These are phyloP conservation scores for Leptinotarsa haldemani DNA, from an alignment of 2,888 invertebrate species.

Conservation along the genomic window DNA sequence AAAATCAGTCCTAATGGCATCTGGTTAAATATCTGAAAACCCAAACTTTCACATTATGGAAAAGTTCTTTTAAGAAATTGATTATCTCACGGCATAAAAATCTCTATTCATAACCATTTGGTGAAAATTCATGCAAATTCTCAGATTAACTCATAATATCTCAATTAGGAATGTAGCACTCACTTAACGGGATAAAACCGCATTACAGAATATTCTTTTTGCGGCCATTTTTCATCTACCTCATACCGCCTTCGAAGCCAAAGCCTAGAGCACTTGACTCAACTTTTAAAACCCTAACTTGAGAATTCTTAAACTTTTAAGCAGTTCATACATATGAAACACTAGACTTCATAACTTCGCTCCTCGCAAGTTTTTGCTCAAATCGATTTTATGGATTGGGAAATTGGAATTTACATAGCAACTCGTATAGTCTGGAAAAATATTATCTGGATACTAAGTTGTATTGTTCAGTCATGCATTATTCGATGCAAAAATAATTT, in stretches of 20 bases:
- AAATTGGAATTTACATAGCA: constrained; percentile 19
- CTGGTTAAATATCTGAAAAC: not conserved
- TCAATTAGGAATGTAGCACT: constrained; percentile 40
- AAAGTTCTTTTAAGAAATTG: constrained; percentile 15
- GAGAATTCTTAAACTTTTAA: constrained; percentile 49
- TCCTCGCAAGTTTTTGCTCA: constrained; percentile 46
- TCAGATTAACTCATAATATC: constrained; percentile 41
- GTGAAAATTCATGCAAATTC: constrained; percentile 39
- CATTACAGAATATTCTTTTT: constrained; percentile 36
- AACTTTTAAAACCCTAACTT: constrained; percentile 50
- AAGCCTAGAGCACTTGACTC: constrained; percentile 38
- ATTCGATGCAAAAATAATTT: too few species aligned
- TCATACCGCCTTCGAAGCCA: constrained; percentile 31
- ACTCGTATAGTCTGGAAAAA: not conserved
- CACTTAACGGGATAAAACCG: constrained; percentile 32
- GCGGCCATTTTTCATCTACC: constrained; percentile 45
- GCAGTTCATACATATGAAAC: constrained; percentile 56
- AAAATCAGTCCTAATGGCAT: not conserved
- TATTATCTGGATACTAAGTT: not conserved
- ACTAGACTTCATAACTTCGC: constrained; percentile 53
- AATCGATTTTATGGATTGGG: constrained; percentile 38
- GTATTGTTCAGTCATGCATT: too few species aligned
- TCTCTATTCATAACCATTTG: constrained; percentile 31
- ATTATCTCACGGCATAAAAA: constrained; percentile 25
- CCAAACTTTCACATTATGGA: not conserved